Base-by-base conservation (phyloP, 1,140 invertebrate species). In the Zaprionus taronus region DNA sequence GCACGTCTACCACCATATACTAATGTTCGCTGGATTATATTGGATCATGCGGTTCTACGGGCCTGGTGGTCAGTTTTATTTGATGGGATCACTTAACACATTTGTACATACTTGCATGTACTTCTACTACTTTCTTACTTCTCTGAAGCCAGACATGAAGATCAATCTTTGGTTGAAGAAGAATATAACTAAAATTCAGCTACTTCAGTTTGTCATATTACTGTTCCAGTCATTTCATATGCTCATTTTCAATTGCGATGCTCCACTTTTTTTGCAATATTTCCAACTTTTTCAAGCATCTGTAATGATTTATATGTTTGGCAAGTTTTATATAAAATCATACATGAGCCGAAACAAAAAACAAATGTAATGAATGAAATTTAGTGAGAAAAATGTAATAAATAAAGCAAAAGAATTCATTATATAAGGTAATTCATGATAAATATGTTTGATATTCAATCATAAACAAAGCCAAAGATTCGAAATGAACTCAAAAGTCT, bases 1-100 rank as follows among this genome's bases (percentile, higher is more conserved):
- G 1, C 97, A 98, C 80, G 95, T 98, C 0, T 97, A 97, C 89
- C 97, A 98, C 91, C 97, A 98, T 90, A 93, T 95, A 14, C 95
- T 81, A n/a, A 84, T 86, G 77, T 47, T 58, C 0, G 1, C 34
- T 1, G 12, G 1, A 0, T 2, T n/a, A 0, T 69, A 67, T 11
- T 11, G 62, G 7, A 4, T 20, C 0, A 0, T 70, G 1, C 64
- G 66, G 1, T 15, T 62, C 0, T 77, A 76, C 2, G 75, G 87
- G 0, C 11, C 94, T 91, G 96, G 96, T 56, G 96, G 96, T 0
- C 96, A 97, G 76, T 94, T 94, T 4, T 94, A 94, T 0, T 94
- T 96, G 69, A 95, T 96, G 12, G 95, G 95, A 12, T 80, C 95
- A 36, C 94, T 97, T 60, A 98, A 98, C 90, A 94, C 95, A 2